Evolutionary conservation across 1,140 invertebrate genomes (phyloP).

Genomic region (Phenacoccus solenopsis): DNA sequence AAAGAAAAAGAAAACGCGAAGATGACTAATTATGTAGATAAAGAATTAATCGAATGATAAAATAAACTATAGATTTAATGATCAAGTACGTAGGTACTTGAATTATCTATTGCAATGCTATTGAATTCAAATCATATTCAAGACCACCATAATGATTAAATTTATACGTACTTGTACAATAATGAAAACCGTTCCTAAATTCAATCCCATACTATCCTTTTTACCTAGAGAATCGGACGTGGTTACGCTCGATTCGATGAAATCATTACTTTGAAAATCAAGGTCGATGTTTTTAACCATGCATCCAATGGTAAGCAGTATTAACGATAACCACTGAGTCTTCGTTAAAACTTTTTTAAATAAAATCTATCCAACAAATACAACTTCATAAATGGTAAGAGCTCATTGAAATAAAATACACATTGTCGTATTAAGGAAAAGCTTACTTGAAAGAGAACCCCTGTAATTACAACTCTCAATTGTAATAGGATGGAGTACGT

Average conservation of each 20-base stretch:
- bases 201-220: not conserved
- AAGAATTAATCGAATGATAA: not conserved
- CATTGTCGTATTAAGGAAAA: not conserved
- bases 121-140: not conserved
- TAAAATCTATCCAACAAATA: slow-evolving; percentile 48
- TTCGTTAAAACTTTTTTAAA: slow-evolving; percentile 71
- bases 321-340: slow-evolving; percentile 80
- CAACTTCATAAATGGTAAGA: slow-evolving; percentile 17
- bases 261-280: slow-evolving; percentile 27
- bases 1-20: too few species aligned
- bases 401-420: not conserved
- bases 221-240: not conserved
- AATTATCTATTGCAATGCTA: slow-evolving; percentile 8
- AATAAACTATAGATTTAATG: not conserved
- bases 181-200: not conserved
- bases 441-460: slow-evolving; percentile 78
- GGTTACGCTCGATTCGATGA: not conserved
- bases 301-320: slow-evolving; percentile 77
- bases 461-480: slow-evolving; percentile 82
- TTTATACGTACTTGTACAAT: not conserved
- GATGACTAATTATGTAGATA: too few species aligned
- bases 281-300: slow-evolving; percentile 78
- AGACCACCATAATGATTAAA: not conserved
- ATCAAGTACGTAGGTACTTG: not conserved
- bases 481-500: slow-evolving; percentile 90